Evolutionary conservation across 1,140 invertebrate genomes (phyloP).

Genomic region (Panagrolaimus sp.): DNA sequence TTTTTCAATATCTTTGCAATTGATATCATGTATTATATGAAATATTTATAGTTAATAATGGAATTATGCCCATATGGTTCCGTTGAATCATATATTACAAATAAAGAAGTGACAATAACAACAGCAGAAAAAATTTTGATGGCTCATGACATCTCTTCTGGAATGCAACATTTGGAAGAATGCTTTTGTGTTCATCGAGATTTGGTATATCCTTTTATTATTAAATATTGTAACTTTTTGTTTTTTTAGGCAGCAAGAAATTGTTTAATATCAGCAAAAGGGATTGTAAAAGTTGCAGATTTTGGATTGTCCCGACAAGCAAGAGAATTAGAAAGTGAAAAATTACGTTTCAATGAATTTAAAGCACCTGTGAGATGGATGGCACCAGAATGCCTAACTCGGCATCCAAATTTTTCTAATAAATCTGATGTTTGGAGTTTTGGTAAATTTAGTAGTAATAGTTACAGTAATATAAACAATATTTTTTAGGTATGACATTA

Average conservation of each 20-base stretch:
- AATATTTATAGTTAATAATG: no score
- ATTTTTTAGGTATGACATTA: background rate
- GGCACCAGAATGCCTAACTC: slow-evolving; percentile 6
- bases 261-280: background rate
- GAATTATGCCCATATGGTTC: slow-evolving; percentile 2
- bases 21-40: no score
- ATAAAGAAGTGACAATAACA: background rate
- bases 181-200: background rate
- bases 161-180: background rate
- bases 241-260: background rate
- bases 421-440: background rate
- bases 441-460: slow-evolving; percentile 20
- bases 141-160: background rate
- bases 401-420: background rate
- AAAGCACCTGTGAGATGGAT: slow-evolving; percentile 4
- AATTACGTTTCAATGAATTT: background rate
- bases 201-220: background rate
- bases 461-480: slow-evolving; percentile 21
- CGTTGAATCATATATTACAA: background rate
- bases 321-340: background rate
- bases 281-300: background rate
- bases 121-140: background rate
- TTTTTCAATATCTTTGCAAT: background rate
- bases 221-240: background rate
- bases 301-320: background rate